phyloP scores from a whole-genome alignment of 1,140 invertebrate species.

The Ditylenchus dipsaci region DNA sequence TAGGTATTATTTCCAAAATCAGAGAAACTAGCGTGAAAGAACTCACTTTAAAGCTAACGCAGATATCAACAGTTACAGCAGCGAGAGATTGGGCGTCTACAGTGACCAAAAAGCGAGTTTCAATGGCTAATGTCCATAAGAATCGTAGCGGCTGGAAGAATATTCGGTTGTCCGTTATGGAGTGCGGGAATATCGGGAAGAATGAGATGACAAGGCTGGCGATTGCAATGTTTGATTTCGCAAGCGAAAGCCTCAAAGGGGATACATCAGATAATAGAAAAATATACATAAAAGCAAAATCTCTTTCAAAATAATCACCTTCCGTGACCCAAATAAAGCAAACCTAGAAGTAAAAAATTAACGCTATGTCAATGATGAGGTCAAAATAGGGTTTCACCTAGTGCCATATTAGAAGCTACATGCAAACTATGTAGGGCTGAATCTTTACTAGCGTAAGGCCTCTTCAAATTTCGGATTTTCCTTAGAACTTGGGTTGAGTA shows the following conservation, averaged over 20 bases:
- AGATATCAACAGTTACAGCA: background rate
- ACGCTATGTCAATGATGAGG: no score
- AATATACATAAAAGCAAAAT: background rate
- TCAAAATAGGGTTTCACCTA: slow-evolving; percentile 11
- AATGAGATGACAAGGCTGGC: slow-evolving; percentile 34
- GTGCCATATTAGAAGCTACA: slow-evolving; percentile 32
- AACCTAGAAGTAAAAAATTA: background rate
- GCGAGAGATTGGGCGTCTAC: background rate
- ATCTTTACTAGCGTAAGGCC: slow-evolving; percentile 19
- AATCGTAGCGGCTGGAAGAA: slow-evolving; percentile 44
- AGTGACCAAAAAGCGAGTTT: slow-evolving; percentile 13
- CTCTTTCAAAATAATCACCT: slow-evolving; percentile 17
- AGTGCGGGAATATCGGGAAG: slow-evolving; percentile 40
- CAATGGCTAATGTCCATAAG: slow-evolving; percentile 37
- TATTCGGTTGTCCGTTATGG: slow-evolving; percentile 31
- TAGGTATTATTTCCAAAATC: background rate
- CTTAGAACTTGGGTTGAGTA: slow-evolving; percentile 18
- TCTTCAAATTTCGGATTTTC: slow-evolving; percentile 33
- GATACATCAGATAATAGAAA: background rate
- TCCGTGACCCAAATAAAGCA: slow-evolving; percentile 41
- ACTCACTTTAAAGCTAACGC: background rate
- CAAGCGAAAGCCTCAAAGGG: slow-evolving; percentile 23
- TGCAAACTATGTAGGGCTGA: slow-evolving; percentile 30
- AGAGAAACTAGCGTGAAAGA: background rate
- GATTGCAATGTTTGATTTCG: slow-evolving; percentile 32